Percentiles rank a stretch among this genome's conserved stretches.
Evolutionary conservation across 2,888 invertebrate species (phyloP).

Genomic region (Drosophila meridiana): DNA sequence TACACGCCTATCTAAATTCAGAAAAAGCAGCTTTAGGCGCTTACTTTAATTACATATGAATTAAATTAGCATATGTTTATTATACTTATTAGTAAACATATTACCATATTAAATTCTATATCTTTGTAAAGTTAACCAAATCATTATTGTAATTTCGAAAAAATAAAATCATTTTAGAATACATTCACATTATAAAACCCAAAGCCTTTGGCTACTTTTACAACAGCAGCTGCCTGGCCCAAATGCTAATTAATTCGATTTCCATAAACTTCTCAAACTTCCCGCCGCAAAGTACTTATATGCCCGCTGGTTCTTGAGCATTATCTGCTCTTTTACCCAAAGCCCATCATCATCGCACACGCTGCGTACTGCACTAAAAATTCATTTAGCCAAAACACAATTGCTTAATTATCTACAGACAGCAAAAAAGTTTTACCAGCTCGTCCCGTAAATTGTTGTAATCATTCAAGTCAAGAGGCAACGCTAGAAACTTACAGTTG

Average conservation of each 20-base stretch:
- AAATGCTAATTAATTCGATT: neutral
- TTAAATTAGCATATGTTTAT: neutral
- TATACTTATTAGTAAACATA: neutral
- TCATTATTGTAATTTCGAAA: neutral
- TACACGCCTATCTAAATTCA: neutral
- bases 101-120: neutral
- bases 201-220: neutral
- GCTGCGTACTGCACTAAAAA: constrained; percentile 49
- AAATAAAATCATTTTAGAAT: neutral
- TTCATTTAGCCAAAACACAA: constrained; percentile 77
- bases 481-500: constrained; percentile 29
- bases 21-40: neutral
- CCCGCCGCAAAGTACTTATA: constrained; percentile 11
- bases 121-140: neutral
- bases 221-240: neutral
- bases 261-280: constrained; percentile 7
- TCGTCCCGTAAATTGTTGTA: constrained; percentile 61
- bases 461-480: constrained; percentile 60
- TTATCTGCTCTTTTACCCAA: constrained; percentile 2
- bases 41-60: neutral
- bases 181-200: no score
- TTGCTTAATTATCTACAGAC: constrained; percentile 77
- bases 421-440: constrained; percentile 54
- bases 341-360: neutral
- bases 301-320: constrained; percentile 18